Evolutionary conservation across 1,140 invertebrate species (phyloP).

Genomic region (Oryctes rhinoceros): DNA sequence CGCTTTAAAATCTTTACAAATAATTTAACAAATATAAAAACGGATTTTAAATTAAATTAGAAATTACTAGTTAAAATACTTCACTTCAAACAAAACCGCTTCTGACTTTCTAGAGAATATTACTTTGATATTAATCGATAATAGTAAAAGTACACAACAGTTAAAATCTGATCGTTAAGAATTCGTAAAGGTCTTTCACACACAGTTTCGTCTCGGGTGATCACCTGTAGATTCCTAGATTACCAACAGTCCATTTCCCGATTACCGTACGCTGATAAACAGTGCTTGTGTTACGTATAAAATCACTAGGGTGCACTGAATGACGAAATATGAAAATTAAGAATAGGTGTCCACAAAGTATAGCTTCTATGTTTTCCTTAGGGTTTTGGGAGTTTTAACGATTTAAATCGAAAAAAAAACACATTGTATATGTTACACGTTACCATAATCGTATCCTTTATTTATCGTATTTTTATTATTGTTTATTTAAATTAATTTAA

Average conservation of each 20-base stretch:
- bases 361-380: too few relatives aligned
- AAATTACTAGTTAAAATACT: background rate
- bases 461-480: background rate
- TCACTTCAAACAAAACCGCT: background rate
- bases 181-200: slow-evolving; percentile 1
- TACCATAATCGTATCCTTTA: background rate
- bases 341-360: background rate
- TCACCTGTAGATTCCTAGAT: background rate
- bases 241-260: background rate
- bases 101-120: slow-evolving; percentile 17
- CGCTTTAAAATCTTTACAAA: too few relatives aligned
- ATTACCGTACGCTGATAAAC: background rate
- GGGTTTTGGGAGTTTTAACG: too few relatives aligned
- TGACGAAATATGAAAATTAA: background rate
- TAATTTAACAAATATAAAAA: too few relatives aligned
- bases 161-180: slow-evolving; percentile 33
- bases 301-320: background rate
- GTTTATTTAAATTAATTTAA: too few relatives aligned
- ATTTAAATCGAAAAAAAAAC: background rate
- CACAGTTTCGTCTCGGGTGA: background rate
- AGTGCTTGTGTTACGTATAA: background rate
- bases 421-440: slow-evolving; percentile 9
- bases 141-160: slow-evolving; percentile 29
- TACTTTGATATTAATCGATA: slow-evolving; percentile 21
- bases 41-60: background rate